Base-by-base conservation (phyloP, 2,797 vertebrate genomes). In the Sebastes nivosus region DNA sequence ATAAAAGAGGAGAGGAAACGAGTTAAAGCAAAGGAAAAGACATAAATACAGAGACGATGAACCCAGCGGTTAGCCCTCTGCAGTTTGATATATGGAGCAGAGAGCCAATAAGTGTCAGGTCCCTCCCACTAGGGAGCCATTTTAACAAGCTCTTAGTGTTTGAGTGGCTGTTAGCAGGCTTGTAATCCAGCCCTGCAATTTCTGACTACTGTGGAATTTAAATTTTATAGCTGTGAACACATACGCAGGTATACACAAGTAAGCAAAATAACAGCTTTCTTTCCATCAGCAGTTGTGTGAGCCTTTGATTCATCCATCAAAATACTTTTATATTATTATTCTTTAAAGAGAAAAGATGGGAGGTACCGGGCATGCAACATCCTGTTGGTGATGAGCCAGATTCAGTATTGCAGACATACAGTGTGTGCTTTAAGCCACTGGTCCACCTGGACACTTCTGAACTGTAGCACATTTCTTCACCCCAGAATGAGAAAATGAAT, bases 31-130 rank as follows among this genome's bases (percentile, higher is more conserved):
- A 68, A 29, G 55, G 75, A 65, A 83, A 18, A 67, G 13, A 55
- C 32, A 77, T 55, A 75, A 60, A 83, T 59, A 77, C 12, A 42
- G 57, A 82, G 65, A 81, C 24, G 18, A 64, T 72, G 72, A 72
- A 81, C 72, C 14, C 46, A 24, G 72, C 24, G 52, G 66, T 89
- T 79, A 75, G 67, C 25, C 67, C 18, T 72, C 42, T 78, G 77
- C 25, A 57, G 65, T 79, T 67, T 80, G 78, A 87, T 88, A 83
- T 74, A 82, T 87, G 67, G 54, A 72, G 55, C 52, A n/a, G 30
- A 61, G 71, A 84, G 36, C 81, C 86, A 87, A 72, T 91, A 92
- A 89, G 86, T 90, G 91, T 89, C 82, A 77, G 60, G 70, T 77
- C 61, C 79, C 61, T 80, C 86, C 82, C 75, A 81, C 42, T 27